Evolutionary conservation across 1,140 invertebrate genomes (phyloP).

Genomic region (Scaptodrosophila lebanonensis): DNA sequence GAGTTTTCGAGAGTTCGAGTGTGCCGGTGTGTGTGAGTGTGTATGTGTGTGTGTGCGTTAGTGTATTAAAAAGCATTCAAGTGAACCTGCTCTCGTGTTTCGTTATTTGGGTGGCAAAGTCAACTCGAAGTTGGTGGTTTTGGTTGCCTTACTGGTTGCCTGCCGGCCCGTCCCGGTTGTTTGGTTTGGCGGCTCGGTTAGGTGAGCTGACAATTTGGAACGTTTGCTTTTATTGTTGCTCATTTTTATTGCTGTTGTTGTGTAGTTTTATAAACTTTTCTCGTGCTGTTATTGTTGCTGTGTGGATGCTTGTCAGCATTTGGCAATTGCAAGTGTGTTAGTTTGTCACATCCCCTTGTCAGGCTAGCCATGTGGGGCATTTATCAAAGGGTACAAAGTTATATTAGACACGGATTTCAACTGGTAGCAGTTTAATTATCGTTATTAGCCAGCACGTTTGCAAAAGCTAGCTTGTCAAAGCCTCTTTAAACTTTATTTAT

Average conservation of each 20-base stretch:
- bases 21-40: conserved; percentile 3
- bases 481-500: too few relatives aligned
- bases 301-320: conserved; percentile 48
- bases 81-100: conserved; percentile 36
- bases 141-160: too few relatives aligned
- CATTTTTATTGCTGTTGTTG: conserved; percentile 34
- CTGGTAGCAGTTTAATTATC: conserved; percentile 62
- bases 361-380: conserved; percentile 51
- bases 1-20: neutral
- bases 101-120: conserved; percentile 17
- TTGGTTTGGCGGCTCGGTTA: too few relatives aligned
- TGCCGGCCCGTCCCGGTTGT: too few relatives aligned
- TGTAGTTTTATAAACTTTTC: conserved; percentile 62
- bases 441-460: conserved; percentile 62
- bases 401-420: conserved; percentile 40
- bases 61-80: conserved; percentile 64
- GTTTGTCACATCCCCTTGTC: too few relatives aligned
- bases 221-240: too few relatives aligned
- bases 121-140: conserved; percentile 42
- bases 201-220: too few relatives aligned
- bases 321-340: conserved; percentile 43
- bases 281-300: conserved; percentile 18
- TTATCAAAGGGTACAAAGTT: conserved; percentile 47
- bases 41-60: conserved; percentile 11
- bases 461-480: too few relatives aligned